Evolutionary conservation across 1,140 invertebrate species (phyloP), one percentile per base, ranked within the genome.

Genomic region (Meloidogyne floridensis): DNA sequence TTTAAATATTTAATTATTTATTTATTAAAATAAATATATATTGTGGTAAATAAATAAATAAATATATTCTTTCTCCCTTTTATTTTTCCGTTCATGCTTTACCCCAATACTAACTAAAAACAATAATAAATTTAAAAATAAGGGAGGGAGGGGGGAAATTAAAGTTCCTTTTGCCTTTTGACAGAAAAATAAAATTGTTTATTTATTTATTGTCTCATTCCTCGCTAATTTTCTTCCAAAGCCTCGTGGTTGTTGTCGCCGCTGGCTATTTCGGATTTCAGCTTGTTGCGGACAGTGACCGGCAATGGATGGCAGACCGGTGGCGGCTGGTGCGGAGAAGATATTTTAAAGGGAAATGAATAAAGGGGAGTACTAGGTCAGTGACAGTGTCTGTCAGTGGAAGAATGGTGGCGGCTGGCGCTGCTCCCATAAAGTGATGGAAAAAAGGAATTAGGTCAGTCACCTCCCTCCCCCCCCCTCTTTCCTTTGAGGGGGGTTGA

Each of bases 321-420:
- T 65, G 59, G 59, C 15, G 59, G n/a, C 59, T 65, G 59, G 59
- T 65, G 15, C 59, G 59, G 59, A n/a, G n/a, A 18, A 65, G 4
- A 65, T 65, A 65, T 65, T 65, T 65, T 65, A 65, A 65, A 65
- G 6, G 3, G n/a, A 59, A 59, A 65, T n/a, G 15, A 59, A 5
- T 5, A 59, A 15, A 65, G 59, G n/a, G n/a, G 32, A 32, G 32
- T 32, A 32, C 32, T 65, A 65, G 56, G 56, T 59, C 11, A 15
- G 59, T 65, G 47, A 47, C 59, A 65, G 59, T 65, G 59, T 65
- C 15, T 65, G 59, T 65, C 10, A 65, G 59, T 65, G 59, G 59
- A n/a, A 65, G 59, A 15, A 65, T 65, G 59, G 59, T 65, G 59
- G 59, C n/a, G 59, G 59, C 59, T 65, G 59, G 59, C n/a, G 59